Base-by-base conservation (phyloP, 2,888 invertebrate genomes). In the Phengaris arion region DNA sequence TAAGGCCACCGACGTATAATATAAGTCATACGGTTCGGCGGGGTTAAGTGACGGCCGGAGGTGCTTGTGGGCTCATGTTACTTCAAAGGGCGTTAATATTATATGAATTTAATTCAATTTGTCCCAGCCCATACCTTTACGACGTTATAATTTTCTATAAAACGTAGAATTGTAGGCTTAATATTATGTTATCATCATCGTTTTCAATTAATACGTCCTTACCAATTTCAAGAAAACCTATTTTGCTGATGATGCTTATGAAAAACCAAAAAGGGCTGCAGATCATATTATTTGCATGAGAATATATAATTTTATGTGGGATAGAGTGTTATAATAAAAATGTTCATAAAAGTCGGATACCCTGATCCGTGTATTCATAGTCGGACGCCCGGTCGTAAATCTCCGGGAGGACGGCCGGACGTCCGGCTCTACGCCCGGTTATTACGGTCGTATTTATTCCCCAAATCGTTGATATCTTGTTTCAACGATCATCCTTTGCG, bases 1-100 rank as follows among this genome's bases (percentile, higher is more conserved):
- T 76, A 74, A 68, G 55, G 75, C 68, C 51, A 57, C 72, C 76
- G 75, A 74, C 72, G 72, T 54, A 75, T 12, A 68, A 74, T 74
- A 76, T 12, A 68, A 74, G 64, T 54, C 54, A 57, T 64, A 48
- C 12, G 64, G 10, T 15, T 15, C 15, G 22, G 15, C 10, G 46
- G 51, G 10, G 48, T 48, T 15, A 70, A 70, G 15, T 51, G 70
- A 70, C 51, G 12, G 35, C 10, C 35, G 15, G 9, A 6, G 64
- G 70, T 22, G 2, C 15, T 22, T 9, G 70, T 15, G 6, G 35
- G 64, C 59, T 15, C 57, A 22, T 22, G 59, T 22, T 5, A 59
- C 64, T 35, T 45, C 12, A 64, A 64, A 12, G 35, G 64, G 64
- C 64, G 35, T 64, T 64, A 64, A 64, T 64, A 64, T 64, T 64